Evolutionary conservation across 2,888 invertebrate genomes (phyloP), one percentile per base, ranked within the genome.

Genomic region (Oegoconia quadripuncta): DNA sequence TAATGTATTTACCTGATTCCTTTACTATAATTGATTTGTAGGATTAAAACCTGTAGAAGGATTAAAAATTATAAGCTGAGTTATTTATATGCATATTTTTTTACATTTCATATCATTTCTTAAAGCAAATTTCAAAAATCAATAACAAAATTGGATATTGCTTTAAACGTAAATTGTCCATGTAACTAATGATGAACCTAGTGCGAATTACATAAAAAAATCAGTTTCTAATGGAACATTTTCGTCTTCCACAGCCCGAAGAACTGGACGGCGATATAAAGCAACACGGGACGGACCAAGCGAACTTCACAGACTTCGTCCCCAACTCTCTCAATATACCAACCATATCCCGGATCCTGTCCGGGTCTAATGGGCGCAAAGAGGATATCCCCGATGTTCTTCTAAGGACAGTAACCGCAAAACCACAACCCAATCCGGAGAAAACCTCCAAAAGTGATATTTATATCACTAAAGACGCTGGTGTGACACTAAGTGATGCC

Each of bases 341-440:
- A 2, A 93, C 94, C 49, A 95, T 96, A 51, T 93, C 95, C 2
- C 89, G 96, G 38, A 96, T 96, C 59, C 81, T 96, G 15, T 94
- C 94, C 34, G 96, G 96, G 1, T 94, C 95, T 34, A 95, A 95
- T 66, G 96, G 96, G 0, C 88, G 94, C 18, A 94, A 94, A 55
- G 93, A 94, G 50, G 93, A 94, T 55, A 92, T 95, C 37, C 93
- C 95, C 0, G 94, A 94, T 47, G 93, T 95, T 28, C 77, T 95
- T 0, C 75, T 94, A 15, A 88, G 92, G 43, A 91, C 92, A 0
- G 92, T 92, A 22, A 92, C 93, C 1, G 89, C 91, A 1, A 88
- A 86, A 55, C 88, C 88, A 6, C 84, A 82, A 44, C 83, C 83
- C 54, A 75, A 64, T 31, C 81, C 74, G 30, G 87, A 87, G 26